Evolutionary conservation across 2,888 invertebrate genomes (phyloP), one percentile per base, ranked within the genome.

Genomic region (Vannuccia rotundouncinata): DNA sequence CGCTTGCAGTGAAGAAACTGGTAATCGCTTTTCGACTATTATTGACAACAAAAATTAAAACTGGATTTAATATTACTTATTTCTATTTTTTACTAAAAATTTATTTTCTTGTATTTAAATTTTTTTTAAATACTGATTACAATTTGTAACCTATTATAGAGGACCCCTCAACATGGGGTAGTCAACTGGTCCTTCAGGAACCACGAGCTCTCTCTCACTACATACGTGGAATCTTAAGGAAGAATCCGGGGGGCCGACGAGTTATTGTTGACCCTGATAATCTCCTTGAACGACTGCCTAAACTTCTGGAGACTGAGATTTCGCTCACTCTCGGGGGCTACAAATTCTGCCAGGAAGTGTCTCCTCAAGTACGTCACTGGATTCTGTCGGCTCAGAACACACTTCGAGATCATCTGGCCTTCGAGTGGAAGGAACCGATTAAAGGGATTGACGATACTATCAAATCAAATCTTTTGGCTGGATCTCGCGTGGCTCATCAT

Each of bases 371-470:
- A 2, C 66, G 5, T 27, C 66, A 66, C 22, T 66, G 66, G 66
- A 66, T 66, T 22, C 66, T 66, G 22, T 66, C 66, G 66, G 66
- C 66, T n/a, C 66, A 66, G 25, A 66, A 66, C 25, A 66, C 66
- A 13, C 66, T 66, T 5, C 66, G 66, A 13, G 66, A 66, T 22
- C 66, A 66, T 22, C 66, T 66, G 22, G 66, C 66, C 2, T 66
- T 66, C 25, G 66, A 66, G 66, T 66, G 66, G 66, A 66, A 66
- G 25, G 66, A 66, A 22, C 66, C 66, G 22, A 66, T 66, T 2
- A 66, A 66, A 27, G 22, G 66, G 13, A 22, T 66, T 5, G 66
- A 66, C 22, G 66, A 66, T 5, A 66, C 66, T 5, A 5, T 66
- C 66, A 66, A 66, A 22, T 17, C 66, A 17, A 66, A 22, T 66